Percentiles rank a stretch among this genome's conserved stretches.
Evolutionary conservation across 2,113 vertebrate species (phyloP).

Genomic region (Sisor rabdophorus): DNA sequence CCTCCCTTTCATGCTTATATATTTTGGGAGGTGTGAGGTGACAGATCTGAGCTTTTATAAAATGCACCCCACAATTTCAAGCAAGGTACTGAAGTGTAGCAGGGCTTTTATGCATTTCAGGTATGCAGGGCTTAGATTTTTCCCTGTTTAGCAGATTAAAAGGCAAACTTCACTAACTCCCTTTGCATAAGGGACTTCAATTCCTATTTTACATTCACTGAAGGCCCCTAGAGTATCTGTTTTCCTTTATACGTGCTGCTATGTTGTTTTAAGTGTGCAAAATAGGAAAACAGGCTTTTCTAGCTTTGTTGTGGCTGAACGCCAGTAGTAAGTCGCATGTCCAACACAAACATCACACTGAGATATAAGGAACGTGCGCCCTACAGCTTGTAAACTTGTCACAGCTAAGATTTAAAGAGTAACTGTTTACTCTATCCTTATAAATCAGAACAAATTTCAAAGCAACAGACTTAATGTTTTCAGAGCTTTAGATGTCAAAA

Average conservation of each 20-base stretch:
- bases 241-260: slow-evolving; percentile 44
- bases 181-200: neutral
- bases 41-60: slow-evolving; percentile 20
- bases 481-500: neutral
- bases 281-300: slow-evolving; percentile 55
- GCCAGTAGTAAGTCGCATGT: slow-evolving; percentile 56
- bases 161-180: slow-evolving; percentile 6
- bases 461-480: neutral
- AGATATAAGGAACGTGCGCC: slow-evolving; percentile 36
- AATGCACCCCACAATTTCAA: neutral
- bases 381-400: slow-evolving; percentile 22
- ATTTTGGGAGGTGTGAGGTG: slow-evolving; percentile 32
- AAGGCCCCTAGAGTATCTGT: slow-evolving; percentile 20
- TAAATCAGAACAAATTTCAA: neutral
- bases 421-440: neutral
- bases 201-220: slow-evolving; percentile 9
- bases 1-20: neutral
- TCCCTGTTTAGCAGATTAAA: slow-evolving; percentile 8
- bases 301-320: slow-evolving; percentile 53
- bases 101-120: slow-evolving; percentile 17
- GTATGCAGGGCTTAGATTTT: slow-evolving; percentile 10
- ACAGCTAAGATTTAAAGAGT: slow-evolving; percentile 20
- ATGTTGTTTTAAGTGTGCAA: slow-evolving; percentile 52
- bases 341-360: slow-evolving; percentile 58
- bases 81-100: neutral